phyloP scores from a whole-genome alignment of 1,140 invertebrate genomes.

The Aethina tumida region DNA sequence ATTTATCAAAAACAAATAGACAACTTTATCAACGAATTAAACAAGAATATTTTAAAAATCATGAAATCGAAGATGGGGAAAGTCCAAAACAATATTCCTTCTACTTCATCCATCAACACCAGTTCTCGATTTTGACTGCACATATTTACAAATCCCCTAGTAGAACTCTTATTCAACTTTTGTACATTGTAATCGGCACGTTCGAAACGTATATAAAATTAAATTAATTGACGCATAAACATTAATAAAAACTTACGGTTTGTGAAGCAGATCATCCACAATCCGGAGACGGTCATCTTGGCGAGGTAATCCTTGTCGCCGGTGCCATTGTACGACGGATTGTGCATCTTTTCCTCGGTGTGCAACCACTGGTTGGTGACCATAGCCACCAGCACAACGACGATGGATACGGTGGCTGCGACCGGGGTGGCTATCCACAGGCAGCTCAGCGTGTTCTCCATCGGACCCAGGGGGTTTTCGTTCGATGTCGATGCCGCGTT shows the following conservation, averaged over 20 bases:
- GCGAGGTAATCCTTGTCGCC: slow-evolving; percentile 47
- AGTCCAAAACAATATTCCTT: too few relatives aligned
- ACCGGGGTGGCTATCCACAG: slow-evolving; percentile 55
- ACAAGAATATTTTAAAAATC: too few relatives aligned
- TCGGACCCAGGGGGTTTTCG: slow-evolving; percentile 33
- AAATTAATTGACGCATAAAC: too few relatives aligned
- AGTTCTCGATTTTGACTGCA: too few relatives aligned
- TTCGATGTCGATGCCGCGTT: slow-evolving; percentile 15
- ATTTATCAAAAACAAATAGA: too few relatives aligned
- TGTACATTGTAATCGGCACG: too few relatives aligned
- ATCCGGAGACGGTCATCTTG: slow-evolving; percentile 57
- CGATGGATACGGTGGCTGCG: slow-evolving; percentile 49
- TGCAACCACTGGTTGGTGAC: slow-evolving; percentile 61
- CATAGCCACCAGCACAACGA: slow-evolving; percentile 52
- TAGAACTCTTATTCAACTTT: too few relatives aligned
- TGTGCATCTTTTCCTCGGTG: slow-evolving; percentile 59
- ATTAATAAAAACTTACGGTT: slow-evolving; percentile 48
- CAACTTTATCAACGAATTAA: too few relatives aligned
- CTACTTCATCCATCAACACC: too few relatives aligned
- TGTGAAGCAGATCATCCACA: slow-evolving; percentile 60
- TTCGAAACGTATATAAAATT: too few relatives aligned
- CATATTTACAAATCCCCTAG: too few relatives aligned
- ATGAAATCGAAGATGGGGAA: too few relatives aligned
- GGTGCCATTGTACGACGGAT: slow-evolving; percentile 52
- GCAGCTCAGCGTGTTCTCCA: slow-evolving; percentile 46